phyloP scores from a whole-genome alignment of 2,888 invertebrate genomes.

The Sepioteuthis lessoniana region DNA sequence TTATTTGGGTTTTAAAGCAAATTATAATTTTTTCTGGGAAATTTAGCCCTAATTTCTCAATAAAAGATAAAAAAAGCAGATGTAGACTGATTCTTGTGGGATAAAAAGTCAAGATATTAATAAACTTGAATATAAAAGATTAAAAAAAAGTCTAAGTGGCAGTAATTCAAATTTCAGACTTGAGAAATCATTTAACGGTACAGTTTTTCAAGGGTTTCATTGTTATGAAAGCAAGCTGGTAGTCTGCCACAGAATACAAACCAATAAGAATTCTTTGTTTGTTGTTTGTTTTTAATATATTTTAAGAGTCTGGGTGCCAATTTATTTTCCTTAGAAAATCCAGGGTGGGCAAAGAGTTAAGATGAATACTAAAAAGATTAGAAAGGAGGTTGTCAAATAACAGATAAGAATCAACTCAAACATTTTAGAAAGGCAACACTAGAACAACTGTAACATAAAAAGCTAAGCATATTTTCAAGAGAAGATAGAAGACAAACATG shows the following conservation, averaged over 20 bases:
- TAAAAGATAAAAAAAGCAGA: too few relatives aligned
- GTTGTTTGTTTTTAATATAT: not conserved
- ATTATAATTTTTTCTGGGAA: too few relatives aligned
- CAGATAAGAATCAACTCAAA: not conserved
- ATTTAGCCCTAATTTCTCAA: too few relatives aligned
- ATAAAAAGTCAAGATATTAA: too few relatives aligned
- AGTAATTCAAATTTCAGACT: not conserved
- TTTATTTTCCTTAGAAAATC: not conserved
- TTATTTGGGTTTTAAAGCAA: too few relatives aligned
- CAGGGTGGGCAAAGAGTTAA: not conserved
- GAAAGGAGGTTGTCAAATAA: not conserved
- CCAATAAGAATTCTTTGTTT: not conserved
- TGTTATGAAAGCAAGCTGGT: not conserved
- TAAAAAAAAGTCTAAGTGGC: not conserved
- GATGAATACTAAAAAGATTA: not conserved
- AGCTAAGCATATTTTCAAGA: not conserved
- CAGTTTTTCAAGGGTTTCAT: not conserved
- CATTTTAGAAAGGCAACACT: not conserved
- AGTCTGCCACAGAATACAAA: not conserved
- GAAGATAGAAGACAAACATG: not conserved
- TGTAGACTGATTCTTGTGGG: too few relatives aligned
- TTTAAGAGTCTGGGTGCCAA: not conserved
- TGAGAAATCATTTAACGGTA: not conserved
- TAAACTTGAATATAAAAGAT: not conserved
- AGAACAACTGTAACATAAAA: not conserved